A percentile compares a stretch with the other conserved stretches of the same genome.
Conservation (phyloP, 2,797 vertebrate genomes). For the Botia almorhae region DNA sequence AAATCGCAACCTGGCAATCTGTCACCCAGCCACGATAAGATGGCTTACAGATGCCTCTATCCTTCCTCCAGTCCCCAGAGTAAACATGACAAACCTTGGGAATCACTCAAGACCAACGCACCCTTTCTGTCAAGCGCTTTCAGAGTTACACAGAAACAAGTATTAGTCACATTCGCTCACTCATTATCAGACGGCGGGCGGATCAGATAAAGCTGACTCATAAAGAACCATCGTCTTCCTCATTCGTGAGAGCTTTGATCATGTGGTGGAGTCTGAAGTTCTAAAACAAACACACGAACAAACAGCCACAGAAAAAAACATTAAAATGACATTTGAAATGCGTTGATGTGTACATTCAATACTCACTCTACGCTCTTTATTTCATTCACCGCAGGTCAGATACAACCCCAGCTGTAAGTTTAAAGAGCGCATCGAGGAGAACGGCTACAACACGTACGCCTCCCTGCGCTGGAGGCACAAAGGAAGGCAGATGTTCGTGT, state of each 20-base stretch:
- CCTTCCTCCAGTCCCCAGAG: constrained; percentile 48
- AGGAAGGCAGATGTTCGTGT: constrained; percentile 91
- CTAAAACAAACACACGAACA: too few relatives aligned
- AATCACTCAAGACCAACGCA: constrained; percentile 54
- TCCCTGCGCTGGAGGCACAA: constrained; percentile 86
- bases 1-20: constrained; percentile 69
- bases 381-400: constrained; percentile 77
- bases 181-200: constrained; percentile 64
- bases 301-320: too few relatives aligned
- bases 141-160: constrained; percentile 58
- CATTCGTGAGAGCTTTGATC: too few relatives aligned
- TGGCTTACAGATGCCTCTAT: constrained; percentile 55
- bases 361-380: background rate
- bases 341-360: too few relatives aligned
- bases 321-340: too few relatives aligned
- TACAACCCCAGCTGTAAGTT: constrained; percentile 92
- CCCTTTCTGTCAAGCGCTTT: constrained; percentile 46
- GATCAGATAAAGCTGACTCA: constrained; percentile 45
- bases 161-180: constrained; percentile 62
- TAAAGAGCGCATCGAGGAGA: constrained; percentile 92
- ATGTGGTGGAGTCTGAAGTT: too few relatives aligned
- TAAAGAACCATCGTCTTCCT: constrained; percentile 31
- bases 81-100: constrained; percentile 62
- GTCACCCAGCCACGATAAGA: constrained; percentile 67
- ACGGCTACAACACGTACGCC: constrained; percentile 93